These are phyloP conservation scores for Lissocephala sabroskyi DNA, from an alignment of 2,888 invertebrate species.

Conservation along the genomic window DNA sequence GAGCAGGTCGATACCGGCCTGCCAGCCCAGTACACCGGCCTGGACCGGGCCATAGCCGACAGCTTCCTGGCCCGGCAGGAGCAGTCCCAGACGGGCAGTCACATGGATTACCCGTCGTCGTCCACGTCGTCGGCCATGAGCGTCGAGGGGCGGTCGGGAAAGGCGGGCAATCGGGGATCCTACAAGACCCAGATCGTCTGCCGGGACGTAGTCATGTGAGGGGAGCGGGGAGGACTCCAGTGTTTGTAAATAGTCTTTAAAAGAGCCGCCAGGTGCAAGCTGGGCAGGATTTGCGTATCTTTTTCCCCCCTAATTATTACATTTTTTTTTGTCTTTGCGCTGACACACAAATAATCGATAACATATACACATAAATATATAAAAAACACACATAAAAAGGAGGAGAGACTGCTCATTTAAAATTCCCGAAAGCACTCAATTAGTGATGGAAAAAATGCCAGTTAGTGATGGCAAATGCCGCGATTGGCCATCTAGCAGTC, in stretches of 20 bases:
- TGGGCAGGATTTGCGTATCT: background rate
- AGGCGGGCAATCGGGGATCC: background rate
- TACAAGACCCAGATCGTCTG: background rate
- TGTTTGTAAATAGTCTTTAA: constrained; percentile 40
- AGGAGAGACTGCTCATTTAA: too few relatives aligned
- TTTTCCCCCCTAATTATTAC: background rate
- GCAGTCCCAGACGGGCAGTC: constrained; percentile 60
- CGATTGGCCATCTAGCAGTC: too few relatives aligned
- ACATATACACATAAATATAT: background rate
- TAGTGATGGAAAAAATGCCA: too few relatives aligned
- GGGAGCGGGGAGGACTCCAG: background rate
- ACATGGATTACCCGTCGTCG: constrained; percentile 68
- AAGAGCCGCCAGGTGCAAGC: background rate
- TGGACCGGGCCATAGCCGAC: constrained; percentile 71
- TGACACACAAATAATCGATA: constrained; percentile 18
- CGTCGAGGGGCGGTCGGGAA: constrained; percentile 23
- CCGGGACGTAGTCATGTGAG: constrained; percentile 68
- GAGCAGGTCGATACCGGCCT: constrained; percentile 51
- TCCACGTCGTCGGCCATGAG: constrained; percentile 58
- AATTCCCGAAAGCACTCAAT: too few relatives aligned
- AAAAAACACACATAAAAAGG: background rate
- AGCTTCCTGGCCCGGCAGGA: constrained; percentile 70
- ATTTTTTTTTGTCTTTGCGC: constrained; percentile 12
- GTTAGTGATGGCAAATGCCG: too few relatives aligned
- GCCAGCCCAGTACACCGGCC: constrained; percentile 66